phyloP scores from a whole-genome alignment of 2,888 invertebrate genomes.

The Phanerotoma sp. region DNA sequence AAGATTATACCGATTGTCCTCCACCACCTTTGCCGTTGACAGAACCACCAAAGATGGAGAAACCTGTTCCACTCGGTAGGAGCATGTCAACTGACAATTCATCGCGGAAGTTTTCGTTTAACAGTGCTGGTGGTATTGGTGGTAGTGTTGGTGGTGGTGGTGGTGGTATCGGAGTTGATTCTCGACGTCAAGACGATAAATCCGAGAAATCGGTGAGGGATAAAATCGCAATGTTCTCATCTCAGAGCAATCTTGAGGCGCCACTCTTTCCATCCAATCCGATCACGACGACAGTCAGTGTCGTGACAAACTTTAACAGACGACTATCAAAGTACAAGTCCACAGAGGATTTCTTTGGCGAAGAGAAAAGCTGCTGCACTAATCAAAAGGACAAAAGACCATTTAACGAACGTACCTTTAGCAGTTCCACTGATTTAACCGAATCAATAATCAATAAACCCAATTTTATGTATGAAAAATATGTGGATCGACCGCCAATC shows the following conservation, averaged over 20 bases:
- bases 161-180: too few species aligned
- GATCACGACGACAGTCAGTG: conserved; percentile 46
- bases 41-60: conserved; percentile 48
- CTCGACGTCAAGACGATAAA: conserved; percentile 74
- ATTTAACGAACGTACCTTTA: conserved; percentile 45
- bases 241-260: conserved; percentile 44
- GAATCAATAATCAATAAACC: conserved; percentile 24
- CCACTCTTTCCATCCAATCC: conserved; percentile 42
- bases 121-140: too few species aligned
- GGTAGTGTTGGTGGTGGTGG: too few species aligned
- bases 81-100: conserved; percentile 14
- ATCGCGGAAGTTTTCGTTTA: conserved; percentile 49
- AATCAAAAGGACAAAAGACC: conserved; percentile 36
- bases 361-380: conserved; percentile 40
- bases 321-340: conserved; percentile 56
- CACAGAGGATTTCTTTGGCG: conserved; percentile 53
- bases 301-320: conserved; percentile 55
- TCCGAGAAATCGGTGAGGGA: conserved; percentile 81
- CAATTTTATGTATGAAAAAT: conserved; percentile 8
- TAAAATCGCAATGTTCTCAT: conserved; percentile 85
- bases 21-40: conserved; percentile 55
- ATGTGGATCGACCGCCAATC: conserved; percentile 31
- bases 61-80: conserved; percentile 20
- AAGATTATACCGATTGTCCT: conserved; percentile 34
- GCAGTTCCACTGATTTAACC: conserved; percentile 49